Evolutionary conservation across 2,797 vertebrate species (phyloP).

Genomic region (Eremophila alpestris): DNA sequence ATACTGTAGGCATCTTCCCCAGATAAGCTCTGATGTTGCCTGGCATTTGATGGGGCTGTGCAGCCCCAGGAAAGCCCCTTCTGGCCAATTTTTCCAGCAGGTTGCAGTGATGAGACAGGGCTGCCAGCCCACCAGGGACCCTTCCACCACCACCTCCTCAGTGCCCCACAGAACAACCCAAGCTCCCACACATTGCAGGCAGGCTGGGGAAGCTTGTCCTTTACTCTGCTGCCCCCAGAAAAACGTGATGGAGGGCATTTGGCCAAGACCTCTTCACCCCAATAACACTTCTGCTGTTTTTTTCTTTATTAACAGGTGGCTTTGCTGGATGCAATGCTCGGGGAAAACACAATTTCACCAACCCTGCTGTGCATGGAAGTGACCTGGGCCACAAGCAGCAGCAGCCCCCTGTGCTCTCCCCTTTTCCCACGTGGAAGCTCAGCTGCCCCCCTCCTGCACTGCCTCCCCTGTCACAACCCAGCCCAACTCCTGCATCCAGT

Average conservation of each 20-base stretch:
- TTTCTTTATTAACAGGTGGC: neutral
- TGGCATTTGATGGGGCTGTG: neutral
- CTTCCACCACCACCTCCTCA: neutral
- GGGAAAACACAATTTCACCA: neutral
- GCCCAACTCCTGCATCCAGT: fast-evolving
- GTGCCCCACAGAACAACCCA: neutral
- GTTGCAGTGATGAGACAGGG: neutral
- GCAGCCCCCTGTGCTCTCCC: neutral
- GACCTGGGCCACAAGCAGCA: neutral
- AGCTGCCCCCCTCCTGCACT: fast-evolving
- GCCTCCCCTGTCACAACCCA: neutral
- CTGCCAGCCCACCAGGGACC: neutral
- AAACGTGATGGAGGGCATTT: neutral
- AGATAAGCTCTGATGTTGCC: neutral
- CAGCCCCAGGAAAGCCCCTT: neutral
- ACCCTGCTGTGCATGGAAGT: fast-evolving
- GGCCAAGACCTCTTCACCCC: neutral
- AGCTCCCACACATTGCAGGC: fast-evolving
- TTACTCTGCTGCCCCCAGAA: neutral
- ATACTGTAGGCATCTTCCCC: neutral
- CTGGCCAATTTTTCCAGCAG: neutral
- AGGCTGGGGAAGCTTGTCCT: neutral
- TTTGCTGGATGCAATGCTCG: neutral
- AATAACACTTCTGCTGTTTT: neutral
- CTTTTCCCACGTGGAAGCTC: fast-evolving